A percentile compares a stretch with the other conserved stretches of the same genome.
These are phyloP conservation scores for Drosophila repletoides DNA, from an alignment of 1,140 invertebrate genomes.

Conservation along the genomic window DNA sequence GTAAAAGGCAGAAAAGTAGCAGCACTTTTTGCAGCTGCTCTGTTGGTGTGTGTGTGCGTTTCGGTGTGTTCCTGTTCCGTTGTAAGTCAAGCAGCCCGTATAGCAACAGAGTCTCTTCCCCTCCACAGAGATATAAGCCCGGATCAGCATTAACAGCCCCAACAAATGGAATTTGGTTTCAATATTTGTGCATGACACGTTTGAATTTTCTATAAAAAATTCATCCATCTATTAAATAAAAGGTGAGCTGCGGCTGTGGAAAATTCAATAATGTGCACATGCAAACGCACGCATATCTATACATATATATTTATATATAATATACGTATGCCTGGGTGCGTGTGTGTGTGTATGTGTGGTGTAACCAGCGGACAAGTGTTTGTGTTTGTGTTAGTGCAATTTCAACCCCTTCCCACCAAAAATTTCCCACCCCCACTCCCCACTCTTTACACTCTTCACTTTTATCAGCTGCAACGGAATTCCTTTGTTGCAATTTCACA, in stretches of 20 bases:
- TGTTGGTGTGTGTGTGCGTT: slow-evolving; percentile 39
- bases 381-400: slow-evolving; percentile 44
- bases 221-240: slow-evolving; percentile 32
- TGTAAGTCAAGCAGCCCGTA: slow-evolving; percentile 42
- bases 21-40: slow-evolving; percentile 46
- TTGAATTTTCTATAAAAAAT: slow-evolving; percentile 42
- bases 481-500: slow-evolving; percentile 23
- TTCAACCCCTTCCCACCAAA: slow-evolving; percentile 5
- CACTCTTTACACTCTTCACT: too few species aligned
- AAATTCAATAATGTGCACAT: slow-evolving; percentile 70
- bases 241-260: slow-evolving; percentile 46
- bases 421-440: slow-evolving; percentile 4
- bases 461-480: slow-evolving; percentile 26
- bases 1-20: slow-evolving; percentile 37
- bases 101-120: slow-evolving; percentile 45
- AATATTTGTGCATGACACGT: slow-evolving; percentile 41
- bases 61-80: slow-evolving; percentile 44
- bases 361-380: slow-evolving; percentile 50
- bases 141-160: slow-evolving; percentile 38
- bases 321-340: slow-evolving; percentile 4
- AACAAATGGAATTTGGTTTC: slow-evolving; percentile 42
- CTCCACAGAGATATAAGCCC: slow-evolving; percentile 30
- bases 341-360: slow-evolving; percentile 44
- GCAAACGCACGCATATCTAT: slow-evolving; percentile 30
- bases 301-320: background rate